Percentiles rank a stretch among this genome's conserved stretches.
Conservation (phyloP, 2,888 invertebrate species). For the Pedicia rivosa region DNA sequence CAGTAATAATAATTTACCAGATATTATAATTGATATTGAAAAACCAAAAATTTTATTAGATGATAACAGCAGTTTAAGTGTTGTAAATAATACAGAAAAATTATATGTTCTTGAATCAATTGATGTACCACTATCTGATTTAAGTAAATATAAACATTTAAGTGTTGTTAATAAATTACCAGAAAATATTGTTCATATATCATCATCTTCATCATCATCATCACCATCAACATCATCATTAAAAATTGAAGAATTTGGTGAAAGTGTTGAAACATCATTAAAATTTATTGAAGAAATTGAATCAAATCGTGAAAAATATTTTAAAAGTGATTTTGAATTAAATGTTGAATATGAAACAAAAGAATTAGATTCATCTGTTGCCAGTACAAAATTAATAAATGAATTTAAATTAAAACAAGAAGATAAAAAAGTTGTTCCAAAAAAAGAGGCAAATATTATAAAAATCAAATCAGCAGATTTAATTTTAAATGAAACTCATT, state of each 20-base stretch:
- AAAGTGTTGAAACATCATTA: conserved; percentile 7
- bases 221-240: not conserved
- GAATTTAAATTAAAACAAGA: no score
- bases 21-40: conserved; percentile 30
- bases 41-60: conserved; percentile 17
- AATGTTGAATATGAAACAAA: conserved; percentile 8
- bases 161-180: conserved; percentile 12
- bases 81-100: conserved; percentile 9
- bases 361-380: no score
- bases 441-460: no score
- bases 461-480: no score
- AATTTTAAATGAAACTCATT: no score
- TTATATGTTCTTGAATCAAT: conserved; percentile 13
- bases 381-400: no score
- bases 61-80: not conserved
- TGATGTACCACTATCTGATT: conserved; percentile 12
- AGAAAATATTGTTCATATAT: conserved; percentile 10
- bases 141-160: conserved; percentile 12
- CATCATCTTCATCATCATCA: not conserved
- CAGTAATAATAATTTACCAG: conserved; percentile 25
- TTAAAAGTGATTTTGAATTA: conserved; percentile 11
- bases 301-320: conserved; percentile 7
- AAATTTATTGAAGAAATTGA: conserved; percentile 10
- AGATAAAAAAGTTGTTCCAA: no score
- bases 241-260: conserved; percentile 5